phyloP scores from a whole-genome alignment of 2,888 invertebrate species.

The Quadriops clusia region DNA sequence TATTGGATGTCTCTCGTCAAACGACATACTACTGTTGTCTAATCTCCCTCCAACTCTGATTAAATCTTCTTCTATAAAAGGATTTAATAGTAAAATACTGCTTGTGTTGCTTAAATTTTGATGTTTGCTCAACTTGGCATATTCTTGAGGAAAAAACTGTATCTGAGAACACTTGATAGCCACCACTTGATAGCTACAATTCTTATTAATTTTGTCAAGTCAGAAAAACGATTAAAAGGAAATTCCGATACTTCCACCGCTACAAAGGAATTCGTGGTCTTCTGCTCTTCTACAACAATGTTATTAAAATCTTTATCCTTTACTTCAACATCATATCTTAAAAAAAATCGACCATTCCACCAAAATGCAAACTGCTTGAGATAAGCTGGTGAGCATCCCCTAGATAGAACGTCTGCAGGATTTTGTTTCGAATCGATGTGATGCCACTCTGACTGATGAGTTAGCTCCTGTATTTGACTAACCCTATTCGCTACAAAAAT shows the following conservation, averaged over 20 bases:
- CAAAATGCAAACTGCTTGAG: conserved; percentile 2
- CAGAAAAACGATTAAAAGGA: conserved; percentile 1
- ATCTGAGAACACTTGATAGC: neutral
- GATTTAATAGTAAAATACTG: conserved; percentile 11
- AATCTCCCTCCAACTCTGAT: conserved; percentile 16
- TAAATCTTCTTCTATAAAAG: conserved; percentile 15
- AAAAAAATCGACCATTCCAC: conserved; percentile 6
- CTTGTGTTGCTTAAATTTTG: conserved; percentile 1
- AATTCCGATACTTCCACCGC: neutral
- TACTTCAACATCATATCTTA: neutral
- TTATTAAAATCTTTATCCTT: neutral
- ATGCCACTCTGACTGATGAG: conserved; percentile 7
- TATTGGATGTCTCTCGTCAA: conserved; percentile 13
- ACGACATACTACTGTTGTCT: conserved; percentile 9
- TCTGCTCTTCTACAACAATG: neutral
- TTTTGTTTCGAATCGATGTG: conserved; percentile 9
- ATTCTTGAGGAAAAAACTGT: conserved; percentile 1
- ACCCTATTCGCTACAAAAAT: conserved; percentile 10
- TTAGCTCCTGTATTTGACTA: conserved; percentile 5
- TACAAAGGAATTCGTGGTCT: neutral
- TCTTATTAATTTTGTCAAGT: neutral
- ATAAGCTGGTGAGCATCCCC: conserved; percentile 3
- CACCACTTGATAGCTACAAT: neutral
- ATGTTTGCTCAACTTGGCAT: neutral
- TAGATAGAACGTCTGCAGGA: conserved; percentile 8